These are phyloP conservation scores for Parazoanthus atlanticus DNA, from an alignment of 92 coral and sea anemone species.

Conservation along the genomic window DNA sequence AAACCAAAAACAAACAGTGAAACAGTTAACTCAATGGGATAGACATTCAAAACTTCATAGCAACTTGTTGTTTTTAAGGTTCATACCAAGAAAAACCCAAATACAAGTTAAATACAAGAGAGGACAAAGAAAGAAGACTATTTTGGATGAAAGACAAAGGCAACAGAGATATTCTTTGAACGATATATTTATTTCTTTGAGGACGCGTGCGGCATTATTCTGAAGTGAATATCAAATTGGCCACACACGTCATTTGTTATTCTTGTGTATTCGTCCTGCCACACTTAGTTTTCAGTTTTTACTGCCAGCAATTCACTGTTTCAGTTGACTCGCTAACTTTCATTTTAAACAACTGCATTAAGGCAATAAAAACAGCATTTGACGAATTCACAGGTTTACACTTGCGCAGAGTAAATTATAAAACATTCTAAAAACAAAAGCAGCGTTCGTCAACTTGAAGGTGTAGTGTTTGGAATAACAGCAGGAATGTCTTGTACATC, in stretches of 20 bases:
- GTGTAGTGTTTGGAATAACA: conserved; percentile 5
- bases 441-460: conserved; percentile 10
- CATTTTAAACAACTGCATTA: conserved; percentile 18
- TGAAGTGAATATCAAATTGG: conserved; percentile 36
- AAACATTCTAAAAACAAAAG: conserved; percentile 14
- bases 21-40: conserved; percentile 38
- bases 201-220: conserved; percentile 49
- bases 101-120: conserved; percentile 24
- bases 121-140: conserved; percentile 31
- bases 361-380: conserved; percentile 36
- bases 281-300: conserved; percentile 16
- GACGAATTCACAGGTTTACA: conserved; percentile 11
- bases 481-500: conserved; percentile 22
- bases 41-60: conserved; percentile 24
- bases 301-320: neutral
- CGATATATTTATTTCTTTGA: conserved; percentile 24
- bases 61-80: conserved; percentile 10
- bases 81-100: conserved; percentile 25
- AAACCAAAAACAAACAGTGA: conserved; percentile 21
- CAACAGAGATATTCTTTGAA: conserved; percentile 26
- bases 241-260: conserved; percentile 15
- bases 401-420: neutral
- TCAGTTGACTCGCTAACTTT: conserved; percentile 21
- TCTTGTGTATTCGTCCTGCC: neutral
- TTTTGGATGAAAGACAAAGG: conserved; percentile 19